Evolutionary conservation across 2,797 vertebrate genomes (phyloP), one percentile per base, ranked within the genome.

Genomic region (Prionace glauca): DNA sequence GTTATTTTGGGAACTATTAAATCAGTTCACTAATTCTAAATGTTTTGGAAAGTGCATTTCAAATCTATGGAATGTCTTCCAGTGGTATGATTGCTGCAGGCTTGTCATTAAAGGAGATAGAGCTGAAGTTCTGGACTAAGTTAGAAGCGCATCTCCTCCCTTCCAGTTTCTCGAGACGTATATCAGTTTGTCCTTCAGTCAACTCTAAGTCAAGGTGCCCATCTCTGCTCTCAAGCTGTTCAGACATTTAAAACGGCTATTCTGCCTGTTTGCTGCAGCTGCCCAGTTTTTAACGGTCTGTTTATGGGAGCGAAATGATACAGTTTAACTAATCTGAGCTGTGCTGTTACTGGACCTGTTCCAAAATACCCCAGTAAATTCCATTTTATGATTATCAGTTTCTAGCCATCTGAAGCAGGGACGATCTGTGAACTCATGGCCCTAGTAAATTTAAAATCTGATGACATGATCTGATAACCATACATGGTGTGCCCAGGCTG

Each of bases 321-420:
- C 60, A 36, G n/a, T 24, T 24, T 36, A 67, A 92, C 2, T 36
- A n/a, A 62, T 67, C 62, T 67, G 18, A 8, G 18, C 62, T 92
- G 3, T 36, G 90, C 90, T 69, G 65, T 69, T 41, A 36, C 36
- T 69, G 90, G 65, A 67, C 65, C 18, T 41, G n/a, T 92, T 92
- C 90, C 90, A 92, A 67, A 67, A 41, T 67, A 69, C 90, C n/a
- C 62, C n/a, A 41, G 22, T 69, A 41, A 36, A 67, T 92, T 41
- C n/a, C 45, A 41, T 92, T 92, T 92, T 69, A 41, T 67, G 65
- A 92, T n/a, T n/a, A 92, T n/a, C 18, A 41, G 41, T 92, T 92
- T 67, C 90, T 92, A 69, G 36, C 22, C 62, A n/a, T 41, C 7
- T 69, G 90, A 92, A 62, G 32, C 56, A 60, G 2, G 22, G 50